Conservation (phyloP, 2,113 vertebrate genomes). For the Eretmochelys imbricata region DNA sequence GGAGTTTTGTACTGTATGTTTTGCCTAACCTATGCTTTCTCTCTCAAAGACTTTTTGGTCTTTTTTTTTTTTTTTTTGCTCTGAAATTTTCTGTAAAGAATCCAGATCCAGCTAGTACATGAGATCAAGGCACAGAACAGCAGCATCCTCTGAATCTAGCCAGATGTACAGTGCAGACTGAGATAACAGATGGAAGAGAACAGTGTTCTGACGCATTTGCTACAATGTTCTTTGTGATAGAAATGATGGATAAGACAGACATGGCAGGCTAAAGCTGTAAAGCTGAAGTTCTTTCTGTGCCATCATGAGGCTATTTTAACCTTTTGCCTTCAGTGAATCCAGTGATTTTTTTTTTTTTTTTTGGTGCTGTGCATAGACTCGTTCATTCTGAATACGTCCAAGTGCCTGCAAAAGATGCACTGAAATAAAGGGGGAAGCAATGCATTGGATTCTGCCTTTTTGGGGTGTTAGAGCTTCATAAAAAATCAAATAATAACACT, state of each 20-base stretch:
- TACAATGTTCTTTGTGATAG: background rate
- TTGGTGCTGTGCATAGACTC: accelerated
- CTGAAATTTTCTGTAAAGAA: background rate
- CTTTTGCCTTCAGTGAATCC: background rate
- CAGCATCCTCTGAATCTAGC: background rate
- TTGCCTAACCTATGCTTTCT: background rate
- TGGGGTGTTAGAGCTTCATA: background rate
- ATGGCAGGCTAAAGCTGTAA: background rate
- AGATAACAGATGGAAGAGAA: background rate
- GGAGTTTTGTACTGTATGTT: background rate
- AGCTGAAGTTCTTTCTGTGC: background rate
- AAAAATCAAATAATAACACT: background rate
- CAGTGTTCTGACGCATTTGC: background rate
- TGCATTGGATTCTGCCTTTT: background rate
- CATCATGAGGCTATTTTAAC: background rate
- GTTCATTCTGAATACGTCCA: background rate
- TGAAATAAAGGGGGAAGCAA: background rate
- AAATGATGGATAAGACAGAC: background rate
- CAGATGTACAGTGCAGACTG: background rate
- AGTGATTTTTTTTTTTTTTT: background rate
- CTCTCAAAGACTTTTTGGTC: background rate
- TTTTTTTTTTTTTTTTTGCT: background rate
- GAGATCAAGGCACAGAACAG: background rate
- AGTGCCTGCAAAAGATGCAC: accelerated
- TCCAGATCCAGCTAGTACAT: background rate